Base-by-base conservation (phyloP, 2,888 invertebrate genomes). In the Panzeria rudis region DNA sequence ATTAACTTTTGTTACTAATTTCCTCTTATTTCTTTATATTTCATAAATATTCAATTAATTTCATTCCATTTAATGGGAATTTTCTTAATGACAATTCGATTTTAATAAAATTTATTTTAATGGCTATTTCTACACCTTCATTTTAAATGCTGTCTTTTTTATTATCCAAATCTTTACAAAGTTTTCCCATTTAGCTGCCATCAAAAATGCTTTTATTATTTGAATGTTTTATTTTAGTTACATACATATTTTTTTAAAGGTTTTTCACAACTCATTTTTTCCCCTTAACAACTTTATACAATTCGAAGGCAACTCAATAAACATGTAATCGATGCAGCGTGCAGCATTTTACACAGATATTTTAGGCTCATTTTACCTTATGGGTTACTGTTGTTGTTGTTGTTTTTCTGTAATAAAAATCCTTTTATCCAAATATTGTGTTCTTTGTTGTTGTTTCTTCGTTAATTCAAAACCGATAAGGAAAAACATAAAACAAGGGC, bases 401-500 rank as follows among this genome's bases (percentile, higher is more conserved):
- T 54, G 64, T 71, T 52, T 56, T 56, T 3, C 32, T 78, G 78
- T 82, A 85, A 85, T 85, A 85, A 85, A 85, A 85, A 79, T 50
- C 64, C 64, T 82, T 75, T 85, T 73, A 85, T 82, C 81, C 81
- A 64, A 76, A 56, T 56, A 38, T 44, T 61, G 62, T 76, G 64
- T 56, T 73, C 3, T 29, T 29, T 29, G 29, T 29, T 47, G 52
- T 25, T 62, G 56, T 62, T 71, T 38, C 72, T 68, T 29, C n/a
- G 23, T 62, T 71, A 78, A 56, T 38, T 61, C 56, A 75, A 71
- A 82, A 29, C 88, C 90, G 90, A 90, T 90, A 91, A 90, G 88
- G 88, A 88, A 88, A 90, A 89, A 90, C 90, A 89, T 89, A 72
- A 80, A 66, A 20, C 47, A 50, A 66, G 56, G 4, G 61, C 56